These are phyloP conservation scores for Gallirallus australis DNA, from an alignment of 2,797 vertebrate species.

Conservation along the genomic window DNA sequence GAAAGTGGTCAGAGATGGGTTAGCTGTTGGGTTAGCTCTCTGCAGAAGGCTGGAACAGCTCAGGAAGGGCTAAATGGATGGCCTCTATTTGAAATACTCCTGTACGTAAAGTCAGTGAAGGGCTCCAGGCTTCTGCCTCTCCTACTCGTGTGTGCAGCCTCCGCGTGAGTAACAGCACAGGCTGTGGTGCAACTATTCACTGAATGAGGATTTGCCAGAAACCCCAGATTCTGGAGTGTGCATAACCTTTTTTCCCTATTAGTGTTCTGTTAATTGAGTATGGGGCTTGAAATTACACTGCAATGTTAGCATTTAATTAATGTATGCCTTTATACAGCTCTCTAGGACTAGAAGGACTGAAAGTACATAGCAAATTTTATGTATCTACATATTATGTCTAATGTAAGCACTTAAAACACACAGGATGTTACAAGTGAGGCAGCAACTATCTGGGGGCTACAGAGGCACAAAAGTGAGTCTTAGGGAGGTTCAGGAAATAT, in stretches of 20 bases:
- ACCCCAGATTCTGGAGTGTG: neutral
- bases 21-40: neutral
- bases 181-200: neutral
- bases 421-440: neutral
- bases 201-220: neutral
- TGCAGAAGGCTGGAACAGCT: neutral
- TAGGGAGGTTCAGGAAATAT: neutral
- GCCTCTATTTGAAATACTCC: neutral
- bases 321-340: neutral
- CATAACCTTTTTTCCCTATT: neutral
- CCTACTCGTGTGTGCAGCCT: neutral
- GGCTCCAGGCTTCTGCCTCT: neutral
- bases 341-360: constrained; percentile 17
- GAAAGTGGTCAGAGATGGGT: neutral
- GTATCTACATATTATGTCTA: neutral
- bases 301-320: constrained; percentile 41
- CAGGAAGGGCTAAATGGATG: neutral
- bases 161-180: neutral
- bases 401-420: constrained; percentile 33
- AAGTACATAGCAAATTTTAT: neutral
- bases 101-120: neutral
- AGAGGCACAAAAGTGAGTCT: neutral
- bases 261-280: constrained; percentile 31
- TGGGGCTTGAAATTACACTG: constrained; percentile 27
- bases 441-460: neutral